Evolutionary conservation across 1,140 invertebrate species (phyloP).

Genomic region (Drosophila virilis): DNA sequence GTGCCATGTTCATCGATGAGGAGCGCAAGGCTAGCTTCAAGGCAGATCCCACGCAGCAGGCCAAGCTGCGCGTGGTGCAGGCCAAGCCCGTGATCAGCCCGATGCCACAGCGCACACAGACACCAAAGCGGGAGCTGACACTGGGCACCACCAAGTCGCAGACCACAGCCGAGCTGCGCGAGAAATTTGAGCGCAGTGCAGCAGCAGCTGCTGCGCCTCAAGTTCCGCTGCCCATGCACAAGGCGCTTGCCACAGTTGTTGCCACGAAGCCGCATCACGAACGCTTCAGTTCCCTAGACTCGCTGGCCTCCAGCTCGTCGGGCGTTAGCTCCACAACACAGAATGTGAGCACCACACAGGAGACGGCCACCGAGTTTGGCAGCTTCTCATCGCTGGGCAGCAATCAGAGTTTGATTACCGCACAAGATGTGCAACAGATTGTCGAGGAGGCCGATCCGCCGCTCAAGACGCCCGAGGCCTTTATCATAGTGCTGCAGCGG

Average conservation of each 20-base stretch:
- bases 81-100: constrained; percentile 50
- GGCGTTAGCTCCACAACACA: constrained; percentile 80
- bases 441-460: constrained; percentile 84
- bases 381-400: constrained; percentile 83
- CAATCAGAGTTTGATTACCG: constrained; percentile 83
- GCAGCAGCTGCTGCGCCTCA: constrained; percentile 38
- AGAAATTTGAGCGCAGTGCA: constrained; percentile 77
- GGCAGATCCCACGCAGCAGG: constrained; percentile 67
- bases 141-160: constrained; percentile 46
- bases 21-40: constrained; percentile 84
- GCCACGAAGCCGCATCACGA: constrained; percentile 74
- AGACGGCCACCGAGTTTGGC: constrained; percentile 80
- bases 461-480: constrained; percentile 80
- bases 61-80: constrained; percentile 46
- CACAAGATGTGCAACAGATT: constrained; percentile 83
- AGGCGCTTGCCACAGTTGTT: constrained; percentile 15
- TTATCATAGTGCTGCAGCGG: constrained; percentile 82
- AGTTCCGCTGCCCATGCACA: constrained; percentile 45
- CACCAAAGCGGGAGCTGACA: constrained; percentile 8
- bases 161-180: constrained; percentile 74
- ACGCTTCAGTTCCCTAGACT: constrained; percentile 82
- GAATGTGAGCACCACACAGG: constrained; percentile 78
- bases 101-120: constrained; percentile 12
- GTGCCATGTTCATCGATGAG: constrained; percentile 84
- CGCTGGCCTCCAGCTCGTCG: constrained; percentile 81